These are phyloP conservation scores for Myotis brandtii DNA, from an alignment of 2,113 vertebrate genomes.

Conservation along the genomic window DNA sequence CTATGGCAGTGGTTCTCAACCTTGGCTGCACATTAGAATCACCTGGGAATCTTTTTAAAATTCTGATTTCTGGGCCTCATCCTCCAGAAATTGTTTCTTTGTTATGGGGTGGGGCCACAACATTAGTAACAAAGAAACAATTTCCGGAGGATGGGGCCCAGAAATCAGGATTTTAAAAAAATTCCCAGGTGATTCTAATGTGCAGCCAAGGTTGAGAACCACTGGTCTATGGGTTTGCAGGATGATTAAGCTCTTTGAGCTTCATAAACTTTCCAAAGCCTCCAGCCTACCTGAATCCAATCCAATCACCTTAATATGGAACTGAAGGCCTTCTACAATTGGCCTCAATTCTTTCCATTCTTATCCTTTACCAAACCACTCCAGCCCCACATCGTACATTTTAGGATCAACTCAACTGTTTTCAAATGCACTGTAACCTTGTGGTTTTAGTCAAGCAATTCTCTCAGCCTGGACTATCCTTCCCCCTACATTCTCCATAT, in stretches of 20 bases:
- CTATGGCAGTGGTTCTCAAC: background rate
- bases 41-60: no score
- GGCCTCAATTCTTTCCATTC: background rate
- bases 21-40: no score
- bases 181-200: no score
- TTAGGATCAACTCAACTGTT: background rate
- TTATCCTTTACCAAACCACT: background rate
- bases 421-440: background rate
- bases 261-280: conserved; percentile 38
- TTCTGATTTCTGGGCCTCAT: no score
- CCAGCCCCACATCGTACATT: background rate
- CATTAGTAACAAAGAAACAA: no score
- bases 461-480: background rate
- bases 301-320: background rate
- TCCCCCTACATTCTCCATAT: background rate
- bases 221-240: background rate
- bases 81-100: no score
- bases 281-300: background rate
- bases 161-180: no score
- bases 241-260: background rate
- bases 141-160: no score
- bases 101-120: no score
- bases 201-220: no score
- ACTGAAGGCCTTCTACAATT: background rate
- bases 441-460: background rate